phyloP scores from a whole-genome alignment of 1,140 invertebrate genomes.

The Mesaphorura yosii region DNA sequence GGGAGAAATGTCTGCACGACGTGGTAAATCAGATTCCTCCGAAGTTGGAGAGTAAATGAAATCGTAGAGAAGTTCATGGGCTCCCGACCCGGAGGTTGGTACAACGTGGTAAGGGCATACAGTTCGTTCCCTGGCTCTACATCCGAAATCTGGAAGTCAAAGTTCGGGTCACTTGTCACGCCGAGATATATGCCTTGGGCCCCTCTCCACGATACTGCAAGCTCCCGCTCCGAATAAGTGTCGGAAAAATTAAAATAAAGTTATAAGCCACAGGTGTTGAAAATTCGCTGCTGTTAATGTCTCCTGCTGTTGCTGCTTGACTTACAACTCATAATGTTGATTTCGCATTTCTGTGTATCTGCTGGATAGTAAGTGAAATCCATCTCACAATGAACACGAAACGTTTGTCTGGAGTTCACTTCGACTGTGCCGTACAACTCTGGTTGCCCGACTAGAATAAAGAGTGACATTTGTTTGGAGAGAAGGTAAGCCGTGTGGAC shows the following conservation, averaged over 20 bases:
- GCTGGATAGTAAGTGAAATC: slow-evolving; percentile 23
- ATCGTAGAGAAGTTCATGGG: no score
- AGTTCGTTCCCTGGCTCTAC: neutral
- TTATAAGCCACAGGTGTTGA: no score
- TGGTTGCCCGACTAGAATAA: neutral
- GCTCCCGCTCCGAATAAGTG: neutral
- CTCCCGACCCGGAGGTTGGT: no score
- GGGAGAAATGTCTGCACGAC: slow-evolving; percentile 2
- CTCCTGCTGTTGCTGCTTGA: no score
- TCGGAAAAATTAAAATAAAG: neutral
- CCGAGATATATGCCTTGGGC: neutral
- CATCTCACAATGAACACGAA: slow-evolving; percentile 13
- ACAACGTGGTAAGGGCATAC: neutral
- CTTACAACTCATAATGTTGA: slow-evolving; percentile 22
- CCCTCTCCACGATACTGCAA: neutral
- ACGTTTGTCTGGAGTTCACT: neutral
- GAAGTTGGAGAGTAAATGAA: neutral
- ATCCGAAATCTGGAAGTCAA: neutral
- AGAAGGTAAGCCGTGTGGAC: neutral
- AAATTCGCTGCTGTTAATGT: no score
- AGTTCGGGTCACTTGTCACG: neutral
- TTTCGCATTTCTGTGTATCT: slow-evolving; percentile 20
- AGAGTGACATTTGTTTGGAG: neutral
- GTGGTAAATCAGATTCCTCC: slow-evolving; percentile 1
- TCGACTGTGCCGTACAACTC: neutral